Percentiles rank a stretch among this genome's conserved stretches.
phyloP scores from a whole-genome alignment of 2,113 vertebrate genomes.

The Myotis lucifugus region DNA sequence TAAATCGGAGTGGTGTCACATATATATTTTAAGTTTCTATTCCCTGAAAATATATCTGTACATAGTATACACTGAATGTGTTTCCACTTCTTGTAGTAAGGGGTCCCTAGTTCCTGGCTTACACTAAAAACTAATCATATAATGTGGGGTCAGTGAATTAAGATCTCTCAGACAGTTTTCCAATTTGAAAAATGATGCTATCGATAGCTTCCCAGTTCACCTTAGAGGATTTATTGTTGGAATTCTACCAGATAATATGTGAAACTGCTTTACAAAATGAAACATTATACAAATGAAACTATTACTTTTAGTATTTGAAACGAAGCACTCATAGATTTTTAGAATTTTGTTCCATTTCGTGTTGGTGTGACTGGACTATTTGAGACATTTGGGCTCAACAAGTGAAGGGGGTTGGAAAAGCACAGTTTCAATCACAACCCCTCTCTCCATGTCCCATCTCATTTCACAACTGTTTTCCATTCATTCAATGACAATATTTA shows the following conservation, averaged over 20 bases:
- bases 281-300: not conserved
- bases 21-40: not conserved
- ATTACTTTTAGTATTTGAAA: conserved; percentile 58
- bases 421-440: not conserved
- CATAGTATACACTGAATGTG: not conserved
- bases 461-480: not conserved
- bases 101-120: not conserved
- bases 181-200: not conserved
- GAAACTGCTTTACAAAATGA: not conserved
- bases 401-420: not conserved
- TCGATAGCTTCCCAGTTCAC: not conserved
- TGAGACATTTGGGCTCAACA: conserved; percentile 37
- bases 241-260: not conserved
- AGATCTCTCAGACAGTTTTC: not conserved
- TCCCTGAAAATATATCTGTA: not conserved
- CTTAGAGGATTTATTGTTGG: not conserved
- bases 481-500: not conserved
- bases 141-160: not conserved
- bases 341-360: conserved; percentile 63
- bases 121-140: not conserved
- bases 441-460: not conserved
- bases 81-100: not conserved
- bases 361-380: conserved; percentile 65
- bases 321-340: conserved; percentile 34
- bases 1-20: not conserved